A percentile compares a stretch with the other conserved stretches of the same genome.
phyloP scores from a whole-genome alignment of 2,888 invertebrate genomes.

The Trilocha varians region DNA sequence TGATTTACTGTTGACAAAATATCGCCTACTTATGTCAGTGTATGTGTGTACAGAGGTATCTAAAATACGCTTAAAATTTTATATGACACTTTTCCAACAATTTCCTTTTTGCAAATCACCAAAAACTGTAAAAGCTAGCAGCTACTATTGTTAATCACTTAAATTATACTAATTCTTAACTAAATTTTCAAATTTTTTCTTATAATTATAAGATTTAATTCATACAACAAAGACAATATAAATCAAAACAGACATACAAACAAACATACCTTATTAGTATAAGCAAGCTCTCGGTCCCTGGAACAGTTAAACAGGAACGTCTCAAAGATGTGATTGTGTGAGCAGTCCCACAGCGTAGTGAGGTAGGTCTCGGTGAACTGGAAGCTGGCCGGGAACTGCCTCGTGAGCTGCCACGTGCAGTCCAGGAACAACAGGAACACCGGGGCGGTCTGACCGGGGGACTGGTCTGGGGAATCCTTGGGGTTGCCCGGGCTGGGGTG shows the following conservation, averaged over 20 bases:
- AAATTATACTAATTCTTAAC: no score
- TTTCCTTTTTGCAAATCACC: no score
- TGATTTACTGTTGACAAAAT: no score
- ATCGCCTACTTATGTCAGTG: no score
- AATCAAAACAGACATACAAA: background rate
- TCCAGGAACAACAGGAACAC: constrained; percentile 93
- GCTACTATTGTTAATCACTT: no score
- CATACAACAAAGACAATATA: no score
- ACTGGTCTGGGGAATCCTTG: constrained; percentile 49
- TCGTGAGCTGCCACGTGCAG: constrained; percentile 92
- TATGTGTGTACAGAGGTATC: no score
- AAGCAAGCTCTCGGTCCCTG: constrained; percentile 80
- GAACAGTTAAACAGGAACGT: constrained; percentile 94
- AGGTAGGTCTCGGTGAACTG: constrained; percentile 95
- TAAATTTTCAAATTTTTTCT: no score
- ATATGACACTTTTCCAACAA: no score
- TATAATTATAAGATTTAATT: no score
- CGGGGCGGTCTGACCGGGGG: constrained; percentile 76
- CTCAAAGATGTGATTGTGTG: constrained; percentile 90
- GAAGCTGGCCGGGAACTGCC: constrained; percentile 91
- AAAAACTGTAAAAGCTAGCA: no score
- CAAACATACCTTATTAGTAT: constrained; percentile 58
- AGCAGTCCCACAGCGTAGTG: constrained; percentile 92
- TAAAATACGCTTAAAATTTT: no score
- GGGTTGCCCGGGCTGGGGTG: constrained; percentile 75